Conservation (phyloP, 2,888 invertebrate genomes). For the Balanococcus diminutus region DNA sequence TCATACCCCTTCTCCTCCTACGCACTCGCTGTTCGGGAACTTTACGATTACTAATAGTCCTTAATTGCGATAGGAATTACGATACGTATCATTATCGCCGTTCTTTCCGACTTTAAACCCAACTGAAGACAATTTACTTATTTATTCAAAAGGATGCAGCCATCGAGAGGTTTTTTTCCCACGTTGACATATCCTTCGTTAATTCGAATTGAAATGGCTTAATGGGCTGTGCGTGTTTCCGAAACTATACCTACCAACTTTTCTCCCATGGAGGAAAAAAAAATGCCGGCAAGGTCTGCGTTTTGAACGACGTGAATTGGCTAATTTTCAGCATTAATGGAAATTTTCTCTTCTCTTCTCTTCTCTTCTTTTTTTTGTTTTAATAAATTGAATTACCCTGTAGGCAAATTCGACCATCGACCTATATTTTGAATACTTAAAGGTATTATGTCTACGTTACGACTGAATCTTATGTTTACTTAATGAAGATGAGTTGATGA, state of each 20-base stretch:
- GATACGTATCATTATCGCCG: no score
- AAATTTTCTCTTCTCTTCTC: background rate
- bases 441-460: no score
- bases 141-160: background rate
- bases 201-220: background rate
- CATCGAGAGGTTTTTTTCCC: background rate
- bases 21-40: background rate
- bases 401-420: background rate
- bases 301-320: background rate
- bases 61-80: background rate
- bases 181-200: conserved; percentile 3
- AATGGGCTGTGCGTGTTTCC: background rate
- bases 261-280: background rate
- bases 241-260: background rate
- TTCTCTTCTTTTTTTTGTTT: background rate
- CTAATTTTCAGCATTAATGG: background rate
- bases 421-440: no score
- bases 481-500: no score
- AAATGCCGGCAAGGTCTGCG: background rate
- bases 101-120: background rate
- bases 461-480: no score
- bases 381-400: background rate
- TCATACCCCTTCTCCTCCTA: conserved; percentile 33
- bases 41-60: background rate
- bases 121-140: background rate